Base-by-base conservation (phyloP, 2,797 vertebrate genomes). In the Botia kubotai region DNA sequence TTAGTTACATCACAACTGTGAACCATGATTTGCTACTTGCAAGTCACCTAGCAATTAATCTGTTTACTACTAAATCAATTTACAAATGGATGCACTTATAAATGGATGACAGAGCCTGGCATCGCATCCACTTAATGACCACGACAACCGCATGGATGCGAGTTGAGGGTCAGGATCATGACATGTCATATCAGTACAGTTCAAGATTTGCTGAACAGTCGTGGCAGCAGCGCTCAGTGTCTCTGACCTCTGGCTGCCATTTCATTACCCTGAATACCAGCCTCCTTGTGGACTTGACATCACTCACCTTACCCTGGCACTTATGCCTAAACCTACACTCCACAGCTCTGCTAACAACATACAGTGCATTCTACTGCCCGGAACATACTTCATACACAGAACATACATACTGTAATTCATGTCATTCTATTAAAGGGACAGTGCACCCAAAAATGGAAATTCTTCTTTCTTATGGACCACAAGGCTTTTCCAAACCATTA, bases 281-380 rank as follows among this genome's bases (percentile, higher is more conserved):
- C 19, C 71, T 82, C 79, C 58, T 55, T 29, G 4, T 63, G 68
- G 73, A 80, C 21, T 43, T 7, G 26, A 79, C 63, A 46, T 57
- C 58, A 57, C 53, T 82, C 70, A 70, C 79, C 81, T 85, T 62
- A 70, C 11, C 23, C 50, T 62, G 72, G 62, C 78, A 63, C 50
- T 52, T 46, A 58, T 53, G 50, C 65, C 70, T 62, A 33, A 75
- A 70, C 77, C 55, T 36, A 26, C 19, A 50, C 70, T 68, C n/a
- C 23, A 72, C 11, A 46, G 50, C 66, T 79, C 67, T 0, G 2
- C 68, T 43, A 39, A 79, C 67, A 80, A 60, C 79, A 74, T 46
- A 63, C 8, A 2, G 19, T 36, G 3, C 78, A 72, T 43, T 19
- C 21, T 10, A 66, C 33, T 57, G n/a, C 7, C 12, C 39, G 65